Percentiles rank a stretch among this genome's conserved stretches.
phyloP scores from a whole-genome alignment of 2,113 vertebrate species.

The Miniopterus natalensis region DNA sequence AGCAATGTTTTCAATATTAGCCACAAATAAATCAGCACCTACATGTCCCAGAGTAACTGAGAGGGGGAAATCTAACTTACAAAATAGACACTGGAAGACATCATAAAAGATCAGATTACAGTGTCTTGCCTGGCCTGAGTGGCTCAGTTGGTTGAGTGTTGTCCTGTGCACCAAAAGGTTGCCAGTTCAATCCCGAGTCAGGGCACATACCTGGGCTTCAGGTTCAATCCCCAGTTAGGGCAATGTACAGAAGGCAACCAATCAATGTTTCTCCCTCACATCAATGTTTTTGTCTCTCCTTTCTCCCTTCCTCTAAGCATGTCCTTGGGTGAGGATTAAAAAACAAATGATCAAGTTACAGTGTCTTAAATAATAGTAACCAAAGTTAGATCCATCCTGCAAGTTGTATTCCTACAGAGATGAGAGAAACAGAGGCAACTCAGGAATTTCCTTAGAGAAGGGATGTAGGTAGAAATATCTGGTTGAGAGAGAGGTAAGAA shows the following conservation, averaged over 20 bases:
- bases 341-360: conserved; percentile 5
- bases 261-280: background rate
- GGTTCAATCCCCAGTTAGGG: background rate
- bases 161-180: background rate
- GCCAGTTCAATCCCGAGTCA: background rate
- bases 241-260: background rate
- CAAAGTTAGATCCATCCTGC: background rate
- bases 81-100: conserved; percentile 2
- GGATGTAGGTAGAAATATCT: background rate
- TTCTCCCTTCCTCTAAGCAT: too few relatives aligned
- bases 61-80: background rate
- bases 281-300: background rate
- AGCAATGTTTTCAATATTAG: background rate
- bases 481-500: background rate
- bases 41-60: background rate
- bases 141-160: background rate
- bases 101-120: background rate
- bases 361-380: background rate
- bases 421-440: background rate
- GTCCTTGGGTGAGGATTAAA: too few relatives aligned
- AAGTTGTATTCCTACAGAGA: background rate
- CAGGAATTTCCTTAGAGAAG: background rate
- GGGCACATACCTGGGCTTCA: background rate
- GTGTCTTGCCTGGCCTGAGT: background rate
- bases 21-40: background rate